Evolutionary conservation across 1,140 invertebrate genomes (phyloP).

Genomic region (Drosophila littoralis): DNA sequence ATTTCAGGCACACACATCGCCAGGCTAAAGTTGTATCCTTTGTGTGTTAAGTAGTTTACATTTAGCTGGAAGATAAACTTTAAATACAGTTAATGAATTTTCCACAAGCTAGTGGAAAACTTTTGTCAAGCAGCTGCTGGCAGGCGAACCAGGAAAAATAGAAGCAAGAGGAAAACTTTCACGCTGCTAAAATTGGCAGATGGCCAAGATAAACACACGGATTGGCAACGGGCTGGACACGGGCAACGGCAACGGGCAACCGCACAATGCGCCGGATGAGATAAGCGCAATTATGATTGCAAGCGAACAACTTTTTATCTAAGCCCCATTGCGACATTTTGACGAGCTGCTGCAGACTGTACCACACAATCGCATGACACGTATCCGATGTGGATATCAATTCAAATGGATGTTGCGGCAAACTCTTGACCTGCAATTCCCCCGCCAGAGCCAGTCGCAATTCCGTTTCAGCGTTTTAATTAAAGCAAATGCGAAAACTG

Average conservation of each 20-base stretch:
- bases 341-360: constrained; percentile 10
- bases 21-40: constrained; percentile 4
- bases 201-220: constrained; percentile 1
- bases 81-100: constrained; percentile 51
- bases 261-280: not conserved
- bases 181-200: constrained; percentile 3
- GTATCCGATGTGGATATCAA: constrained; percentile 47
- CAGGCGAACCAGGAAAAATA: not conserved
- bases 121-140: constrained; percentile 3
- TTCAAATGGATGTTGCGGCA: not conserved
- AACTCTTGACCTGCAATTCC: constrained; percentile 60
- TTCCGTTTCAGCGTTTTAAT: constrained; percentile 54
- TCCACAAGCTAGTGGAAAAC: not conserved
- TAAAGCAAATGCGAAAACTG: constrained; percentile 53
- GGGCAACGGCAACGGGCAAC: constrained; percentile 3
- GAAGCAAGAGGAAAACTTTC: not conserved
- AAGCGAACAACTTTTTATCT: constrained; percentile 9
- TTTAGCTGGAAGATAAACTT: constrained; percentile 29
- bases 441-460: constrained; percentile 20
- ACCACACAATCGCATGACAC: constrained; percentile 3
- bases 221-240: not conserved
- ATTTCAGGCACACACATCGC: not conserved
- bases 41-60: constrained; percentile 7
- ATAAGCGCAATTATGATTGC: constrained; percentile 23
- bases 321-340: constrained; percentile 8